phyloP scores from a whole-genome alignment of 2,113 vertebrate genomes.

The Turnix velox region DNA sequence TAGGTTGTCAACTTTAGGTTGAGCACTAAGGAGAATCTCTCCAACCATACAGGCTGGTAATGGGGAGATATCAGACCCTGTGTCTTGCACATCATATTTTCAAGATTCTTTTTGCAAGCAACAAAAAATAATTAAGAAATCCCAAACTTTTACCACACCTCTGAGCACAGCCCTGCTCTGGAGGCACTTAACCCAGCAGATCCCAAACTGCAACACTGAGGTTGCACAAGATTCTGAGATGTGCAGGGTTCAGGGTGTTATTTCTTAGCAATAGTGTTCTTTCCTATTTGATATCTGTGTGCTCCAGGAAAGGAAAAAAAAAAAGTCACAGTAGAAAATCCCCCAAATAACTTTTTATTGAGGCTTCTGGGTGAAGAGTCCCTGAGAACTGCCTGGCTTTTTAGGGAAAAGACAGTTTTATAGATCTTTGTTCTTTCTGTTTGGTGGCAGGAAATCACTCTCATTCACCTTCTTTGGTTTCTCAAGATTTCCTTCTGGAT shows the following conservation, averaged over 20 bases:
- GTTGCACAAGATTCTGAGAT: not conserved
- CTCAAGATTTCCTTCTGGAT: not conserved
- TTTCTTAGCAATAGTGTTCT: not conserved
- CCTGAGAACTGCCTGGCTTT: not conserved
- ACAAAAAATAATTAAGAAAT: not conserved
- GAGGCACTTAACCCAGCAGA: not conserved
- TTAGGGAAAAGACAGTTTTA: not conserved
- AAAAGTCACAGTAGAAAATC: not conserved
- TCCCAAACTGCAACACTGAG: not conserved
- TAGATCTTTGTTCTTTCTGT: not conserved
- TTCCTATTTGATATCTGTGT: not conserved
- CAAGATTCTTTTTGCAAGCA: not conserved
- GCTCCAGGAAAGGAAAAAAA: too few species aligned
- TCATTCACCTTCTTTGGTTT: not conserved
- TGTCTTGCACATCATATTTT: not conserved
- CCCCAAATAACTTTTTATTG: not conserved
- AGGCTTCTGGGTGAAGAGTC: not conserved
- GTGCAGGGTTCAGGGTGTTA: not conserved
- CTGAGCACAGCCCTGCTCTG: not conserved
- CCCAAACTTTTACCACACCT: not conserved
- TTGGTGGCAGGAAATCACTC: not conserved
- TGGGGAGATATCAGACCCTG: not conserved
- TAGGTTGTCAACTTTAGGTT: not conserved
- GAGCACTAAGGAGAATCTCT: not conserved
- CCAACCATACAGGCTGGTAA: not conserved